A percentile compares a stretch with the other conserved stretches of the same genome.
These are phyloP conservation scores for Tiliacea aurago DNA, from an alignment of 2,888 invertebrate species.

Conservation along the genomic window DNA sequence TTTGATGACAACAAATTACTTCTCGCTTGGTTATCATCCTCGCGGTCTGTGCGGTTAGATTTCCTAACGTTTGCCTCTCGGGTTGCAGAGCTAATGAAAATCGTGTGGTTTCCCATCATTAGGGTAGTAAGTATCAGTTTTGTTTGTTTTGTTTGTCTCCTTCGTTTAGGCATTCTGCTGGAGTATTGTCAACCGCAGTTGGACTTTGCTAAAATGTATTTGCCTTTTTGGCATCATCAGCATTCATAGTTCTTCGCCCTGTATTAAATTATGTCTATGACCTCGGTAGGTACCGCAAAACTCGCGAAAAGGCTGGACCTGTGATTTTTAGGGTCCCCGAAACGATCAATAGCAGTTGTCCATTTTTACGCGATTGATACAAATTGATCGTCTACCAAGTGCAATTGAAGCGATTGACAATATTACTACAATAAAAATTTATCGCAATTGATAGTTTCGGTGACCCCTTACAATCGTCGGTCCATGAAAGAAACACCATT, in stretches of 20 bases:
- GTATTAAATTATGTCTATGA: background rate
- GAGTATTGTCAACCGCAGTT: background rate
- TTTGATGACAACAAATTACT: conserved; percentile 31
- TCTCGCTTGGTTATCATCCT: conserved; percentile 18
- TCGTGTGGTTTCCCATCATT: conserved; percentile 51
- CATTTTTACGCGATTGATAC: no score
- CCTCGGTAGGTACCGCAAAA: background rate
- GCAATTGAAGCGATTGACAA: no score
- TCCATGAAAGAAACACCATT: no score
- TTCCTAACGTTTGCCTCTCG: conserved; percentile 25
- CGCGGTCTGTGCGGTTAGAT: conserved; percentile 43
- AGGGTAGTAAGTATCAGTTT: conserved; percentile 24
- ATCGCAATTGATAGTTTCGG: no score
- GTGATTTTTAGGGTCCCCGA: no score
- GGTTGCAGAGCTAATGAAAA: conserved; percentile 36
- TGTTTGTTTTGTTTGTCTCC: background rate
- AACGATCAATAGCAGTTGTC: no score
- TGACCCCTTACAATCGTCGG: no score
- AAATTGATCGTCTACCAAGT: no score
- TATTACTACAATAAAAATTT: no score
- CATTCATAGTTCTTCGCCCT: background rate
- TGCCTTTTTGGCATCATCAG: background rate
- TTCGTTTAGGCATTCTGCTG: background rate
- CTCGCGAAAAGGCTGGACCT: no score
- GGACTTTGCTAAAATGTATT: background rate